These are phyloP conservation scores for Silurus meridionalis DNA, from an alignment of 2,113 vertebrate species.

Conservation along the genomic window DNA sequence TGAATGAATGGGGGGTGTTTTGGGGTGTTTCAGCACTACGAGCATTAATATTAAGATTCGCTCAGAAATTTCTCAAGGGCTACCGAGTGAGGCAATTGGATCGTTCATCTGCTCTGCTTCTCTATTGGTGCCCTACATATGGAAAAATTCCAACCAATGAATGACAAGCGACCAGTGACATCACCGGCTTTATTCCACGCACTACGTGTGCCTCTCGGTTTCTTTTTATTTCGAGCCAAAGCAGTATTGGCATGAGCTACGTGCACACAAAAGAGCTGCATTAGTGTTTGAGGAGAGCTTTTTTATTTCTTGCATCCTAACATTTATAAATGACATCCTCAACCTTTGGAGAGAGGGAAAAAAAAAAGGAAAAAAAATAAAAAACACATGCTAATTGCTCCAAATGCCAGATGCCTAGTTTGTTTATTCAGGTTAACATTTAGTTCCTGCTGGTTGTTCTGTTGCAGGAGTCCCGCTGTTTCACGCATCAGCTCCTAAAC, in stretches of 20 bases:
- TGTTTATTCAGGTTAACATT: conserved; percentile 71
- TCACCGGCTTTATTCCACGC: conserved; percentile 25
- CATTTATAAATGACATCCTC: conserved; percentile 45
- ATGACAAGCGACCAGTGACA: conserved; percentile 45
- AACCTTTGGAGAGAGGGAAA: conserved; percentile 8
- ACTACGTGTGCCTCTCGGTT: neutral
- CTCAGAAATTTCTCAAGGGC: conserved; percentile 30
- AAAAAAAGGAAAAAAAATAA: neutral
- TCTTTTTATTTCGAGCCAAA: conserved; percentile 23
- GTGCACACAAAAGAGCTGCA: neutral
- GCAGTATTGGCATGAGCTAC: neutral
- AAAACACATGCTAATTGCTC: conserved; percentile 34
- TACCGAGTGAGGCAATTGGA: conserved; percentile 45
- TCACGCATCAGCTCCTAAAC: conserved; percentile 67
- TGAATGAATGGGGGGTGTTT: neutral
- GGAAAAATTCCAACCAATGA: conserved; percentile 40
- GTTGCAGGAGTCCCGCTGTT: conserved; percentile 61
- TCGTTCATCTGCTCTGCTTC: conserved; percentile 31
- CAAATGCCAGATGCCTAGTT: conserved; percentile 56
- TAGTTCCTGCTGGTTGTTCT: conserved; percentile 64
- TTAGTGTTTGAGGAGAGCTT: neutral
- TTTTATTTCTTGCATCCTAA: conserved; percentile 17
- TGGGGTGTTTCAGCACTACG: conserved; percentile 6
- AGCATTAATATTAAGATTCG: conserved; percentile 40
- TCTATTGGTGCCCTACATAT: conserved; percentile 37